Evolutionary conservation across 2,113 vertebrate species (phyloP), one percentile per base, ranked within the genome.

Genomic region (Stercorarius parasiticus): DNA sequence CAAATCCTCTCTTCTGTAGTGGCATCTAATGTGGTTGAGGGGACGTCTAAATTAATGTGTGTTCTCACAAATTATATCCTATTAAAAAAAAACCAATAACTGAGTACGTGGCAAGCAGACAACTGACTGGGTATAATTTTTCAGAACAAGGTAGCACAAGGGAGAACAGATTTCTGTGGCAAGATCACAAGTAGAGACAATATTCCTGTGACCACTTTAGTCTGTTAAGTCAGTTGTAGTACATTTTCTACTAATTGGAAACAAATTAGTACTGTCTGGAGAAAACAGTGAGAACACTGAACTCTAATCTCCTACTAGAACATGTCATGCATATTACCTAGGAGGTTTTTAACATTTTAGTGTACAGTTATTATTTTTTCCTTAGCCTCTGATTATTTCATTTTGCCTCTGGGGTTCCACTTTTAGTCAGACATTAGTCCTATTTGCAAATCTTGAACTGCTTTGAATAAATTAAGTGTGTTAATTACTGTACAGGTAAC

Each of bases 201-300:
- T 96, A 96, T 96, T 95, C 64, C 70, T 95, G 80, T 95, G 90
- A 95, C 93, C 78, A 88, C 55, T 79, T 87, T 65, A 95, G 43
- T 76, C 87, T 93, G 73, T 92, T 97, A 97, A 98, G 34, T 95
- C 91, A 96, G 94, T 97, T 85, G 79, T 89, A 94, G 85, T 92
- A 94, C 52, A 89, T 97, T 98, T 97, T 97, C 94, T 97, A 90
- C 96, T 98, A 97, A 98, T 95, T 98, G 91, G 93, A 97, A 98
- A 98, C 95, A 98, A 98, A 98, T 98, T 98, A 98, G 34, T 77
- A 79, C 92, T 96, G 91, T 97, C 97, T 97, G 90, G 87, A 98
- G 93, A 97, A 95, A 98, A 98, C 94, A 98, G 90, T 84, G 76
- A 61, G 62, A 95, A 95, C 88, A 94, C 8, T 96, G 93, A 97